These are phyloP conservation scores for Scolopax bukidnonensis DNA, from an alignment of 2,797 vertebrate genomes.

Conservation along the genomic window DNA sequence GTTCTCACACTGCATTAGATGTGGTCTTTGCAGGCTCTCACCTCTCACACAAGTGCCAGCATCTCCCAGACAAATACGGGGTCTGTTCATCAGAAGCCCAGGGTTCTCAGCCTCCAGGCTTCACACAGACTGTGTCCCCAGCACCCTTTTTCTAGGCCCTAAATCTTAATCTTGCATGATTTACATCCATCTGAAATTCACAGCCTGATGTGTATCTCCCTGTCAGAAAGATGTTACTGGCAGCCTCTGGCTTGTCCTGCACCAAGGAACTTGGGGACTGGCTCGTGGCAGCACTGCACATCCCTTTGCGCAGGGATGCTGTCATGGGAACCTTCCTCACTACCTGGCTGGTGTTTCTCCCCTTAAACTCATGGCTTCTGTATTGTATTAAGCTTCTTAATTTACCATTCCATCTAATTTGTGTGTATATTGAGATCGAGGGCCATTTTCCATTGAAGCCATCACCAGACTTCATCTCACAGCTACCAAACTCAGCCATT, in stretches of 20 bases:
- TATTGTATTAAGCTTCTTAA: not conserved
- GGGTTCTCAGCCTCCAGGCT: not conserved
- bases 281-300: not conserved
- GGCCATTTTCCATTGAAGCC: not conserved
- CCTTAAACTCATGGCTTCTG: not conserved
- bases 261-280: accelerated
- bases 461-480: not conserved
- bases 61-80: not conserved
- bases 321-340: accelerated
- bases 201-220: accelerated
- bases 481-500: not conserved
- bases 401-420: not conserved
- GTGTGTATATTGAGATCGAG: not conserved
- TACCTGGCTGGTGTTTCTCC: not conserved
- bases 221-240: not conserved
- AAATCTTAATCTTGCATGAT: not conserved
- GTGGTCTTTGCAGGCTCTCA: not conserved
- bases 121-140: not conserved
- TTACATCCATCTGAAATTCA: not conserved
- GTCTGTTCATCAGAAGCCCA: not conserved
- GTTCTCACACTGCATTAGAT: not conserved
- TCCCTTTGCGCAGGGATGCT: not conserved
- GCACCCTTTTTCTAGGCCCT: not conserved
- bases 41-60: not conserved
- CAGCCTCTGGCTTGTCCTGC: not conserved